A percentile compares a stretch with the other conserved stretches of the same genome.
These are phyloP conservation scores for Poecile montanus DNA, from an alignment of 2,797 vertebrate species.

Conservation along the genomic window DNA sequence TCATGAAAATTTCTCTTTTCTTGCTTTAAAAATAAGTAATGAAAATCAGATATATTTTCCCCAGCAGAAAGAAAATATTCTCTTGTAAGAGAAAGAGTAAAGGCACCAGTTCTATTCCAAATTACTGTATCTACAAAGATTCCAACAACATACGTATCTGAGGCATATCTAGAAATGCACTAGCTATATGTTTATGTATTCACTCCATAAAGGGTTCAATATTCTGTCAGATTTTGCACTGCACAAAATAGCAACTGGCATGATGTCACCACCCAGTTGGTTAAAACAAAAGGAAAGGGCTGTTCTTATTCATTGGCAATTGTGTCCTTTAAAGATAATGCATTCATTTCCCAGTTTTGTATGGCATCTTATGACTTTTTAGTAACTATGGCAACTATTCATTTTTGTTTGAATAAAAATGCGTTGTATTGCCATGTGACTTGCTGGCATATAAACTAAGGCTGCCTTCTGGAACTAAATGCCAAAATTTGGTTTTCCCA, in stretches of 20 bases:
- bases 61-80: background rate
- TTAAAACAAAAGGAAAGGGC: background rate
- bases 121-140: background rate
- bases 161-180: background rate
- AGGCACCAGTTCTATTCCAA: background rate
- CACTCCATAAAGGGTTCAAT: background rate
- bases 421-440: background rate
- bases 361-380: slow-evolving; percentile 3
- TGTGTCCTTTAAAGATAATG: slow-evolving; percentile 11
- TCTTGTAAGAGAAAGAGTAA: background rate
- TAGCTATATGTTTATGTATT: background rate
- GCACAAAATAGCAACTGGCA: background rate
- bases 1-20: background rate
- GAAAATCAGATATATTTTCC: background rate
- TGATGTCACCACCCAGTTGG: background rate
- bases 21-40: background rate
- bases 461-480: background rate
- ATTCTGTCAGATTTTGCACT: background rate
- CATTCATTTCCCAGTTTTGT: background rate
- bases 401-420: slow-evolving; percentile 36
- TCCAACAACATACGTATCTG: background rate
- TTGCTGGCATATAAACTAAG: slow-evolving; percentile 46
- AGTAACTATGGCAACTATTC: slow-evolving; percentile 36
- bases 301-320: background rate
- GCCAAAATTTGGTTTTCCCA: background rate